Conservation (phyloP, 1,140 invertebrate species). For the Zaprionus capensis region DNA sequence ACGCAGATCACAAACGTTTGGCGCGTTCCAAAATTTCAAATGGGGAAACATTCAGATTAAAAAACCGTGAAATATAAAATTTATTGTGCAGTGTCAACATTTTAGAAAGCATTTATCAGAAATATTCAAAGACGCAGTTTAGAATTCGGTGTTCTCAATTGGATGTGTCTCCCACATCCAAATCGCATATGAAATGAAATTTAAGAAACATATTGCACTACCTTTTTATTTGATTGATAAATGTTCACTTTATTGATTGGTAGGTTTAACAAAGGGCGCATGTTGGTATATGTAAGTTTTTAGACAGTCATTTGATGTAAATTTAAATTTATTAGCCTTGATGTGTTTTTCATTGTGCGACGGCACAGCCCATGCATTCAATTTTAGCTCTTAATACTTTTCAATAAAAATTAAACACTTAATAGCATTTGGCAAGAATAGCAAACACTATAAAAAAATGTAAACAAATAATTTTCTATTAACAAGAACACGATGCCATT, state of each 20-base stretch:
- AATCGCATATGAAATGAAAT: too few species aligned
- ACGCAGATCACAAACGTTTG: too few species aligned
- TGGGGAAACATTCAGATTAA: background rate
- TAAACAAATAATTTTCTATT: conserved; percentile 83
- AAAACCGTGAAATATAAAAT: too few species aligned
- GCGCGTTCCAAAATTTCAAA: background rate
- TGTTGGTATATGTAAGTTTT: conserved; percentile 9
- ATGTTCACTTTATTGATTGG: background rate
- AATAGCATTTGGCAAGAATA: conserved; percentile 36
- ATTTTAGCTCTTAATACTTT: conserved; percentile 65
- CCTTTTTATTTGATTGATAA: background rate
- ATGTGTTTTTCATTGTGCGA: conserved; percentile 28
- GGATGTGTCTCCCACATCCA: too few species aligned
- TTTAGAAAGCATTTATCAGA: too few species aligned
- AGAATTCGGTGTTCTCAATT: too few species aligned
- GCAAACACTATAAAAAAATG: conserved; percentile 44
- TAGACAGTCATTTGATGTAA: conserved; percentile 21
- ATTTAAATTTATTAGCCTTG: conserved; percentile 58
- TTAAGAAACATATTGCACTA: too few species aligned
- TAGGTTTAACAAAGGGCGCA: background rate
- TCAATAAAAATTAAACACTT: conserved; percentile 69
- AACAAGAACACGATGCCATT: conserved; percentile 42
- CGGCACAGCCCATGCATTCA: conserved; percentile 41
- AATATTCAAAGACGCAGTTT: too few species aligned
- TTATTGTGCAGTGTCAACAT: too few species aligned